Percentiles rank a stretch among this genome's conserved stretches.
Conservation (phyloP, 2,797 vertebrate species). For the Typhlichthys subterraneus region DNA sequence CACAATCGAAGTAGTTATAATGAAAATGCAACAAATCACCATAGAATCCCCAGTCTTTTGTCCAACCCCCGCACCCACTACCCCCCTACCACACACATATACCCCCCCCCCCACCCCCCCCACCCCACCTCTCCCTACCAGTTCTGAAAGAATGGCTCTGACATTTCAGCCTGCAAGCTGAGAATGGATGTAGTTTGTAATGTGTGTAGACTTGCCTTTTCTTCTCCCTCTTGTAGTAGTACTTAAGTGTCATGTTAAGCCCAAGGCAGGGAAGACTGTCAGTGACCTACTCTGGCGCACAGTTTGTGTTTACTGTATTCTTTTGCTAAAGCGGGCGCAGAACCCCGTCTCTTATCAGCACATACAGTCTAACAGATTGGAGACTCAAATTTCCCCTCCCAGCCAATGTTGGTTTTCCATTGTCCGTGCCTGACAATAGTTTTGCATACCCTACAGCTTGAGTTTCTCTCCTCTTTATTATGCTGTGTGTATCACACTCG, state of each 20-base stretch:
- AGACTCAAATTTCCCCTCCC: slow-evolving; percentile 90
- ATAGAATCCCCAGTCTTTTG: slow-evolving; percentile 56
- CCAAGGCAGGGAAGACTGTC: slow-evolving; percentile 81
- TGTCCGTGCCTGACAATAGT: slow-evolving; percentile 84
- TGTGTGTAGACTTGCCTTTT: slow-evolving; percentile 80
- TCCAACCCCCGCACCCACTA: slow-evolving; percentile 39
- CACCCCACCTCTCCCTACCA: slow-evolving; percentile 18
- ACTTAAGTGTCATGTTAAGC: slow-evolving; percentile 91
- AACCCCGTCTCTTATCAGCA: slow-evolving; percentile 86
- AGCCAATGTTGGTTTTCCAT: slow-evolving; percentile 87
- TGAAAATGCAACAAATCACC: slow-evolving; percentile 78
- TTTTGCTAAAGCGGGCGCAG: slow-evolving; percentile 64
- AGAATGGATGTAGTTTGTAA: slow-evolving; percentile 82
- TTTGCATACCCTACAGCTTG: slow-evolving; percentile 83
- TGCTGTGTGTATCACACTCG: slow-evolving; percentile 79
- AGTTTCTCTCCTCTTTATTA: slow-evolving; percentile 86
- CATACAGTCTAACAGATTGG: slow-evolving; percentile 87
- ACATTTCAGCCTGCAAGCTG: slow-evolving; percentile 74
- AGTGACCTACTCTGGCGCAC: slow-evolving; percentile 82
- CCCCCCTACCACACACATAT: slow-evolving; percentile 17
- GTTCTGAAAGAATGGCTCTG: slow-evolving; percentile 70
- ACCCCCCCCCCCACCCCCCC: background rate
- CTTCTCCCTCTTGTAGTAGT: slow-evolving; percentile 82
- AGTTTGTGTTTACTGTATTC: slow-evolving; percentile 73
- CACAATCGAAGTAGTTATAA: slow-evolving; percentile 64